Evolutionary conservation across 2,113 vertebrate species (phyloP), one percentile per base, ranked within the genome.

Genomic region (Formicarius rufipectus): DNA sequence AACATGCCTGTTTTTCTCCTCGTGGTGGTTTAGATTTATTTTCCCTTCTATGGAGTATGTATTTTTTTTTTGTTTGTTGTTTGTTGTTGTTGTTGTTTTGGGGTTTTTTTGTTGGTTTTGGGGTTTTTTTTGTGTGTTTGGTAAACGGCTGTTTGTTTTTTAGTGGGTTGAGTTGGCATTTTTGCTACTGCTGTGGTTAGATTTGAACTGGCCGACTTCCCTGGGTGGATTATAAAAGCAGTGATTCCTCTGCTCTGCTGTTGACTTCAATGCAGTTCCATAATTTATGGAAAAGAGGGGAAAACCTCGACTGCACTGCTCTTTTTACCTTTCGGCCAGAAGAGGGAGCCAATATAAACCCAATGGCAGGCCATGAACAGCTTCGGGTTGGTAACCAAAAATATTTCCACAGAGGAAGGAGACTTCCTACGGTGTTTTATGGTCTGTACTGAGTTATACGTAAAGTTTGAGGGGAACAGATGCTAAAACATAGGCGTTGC

Each of bases 301-400:
- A 25, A 60, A 15, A 15, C 14, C 12, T 39, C n/a, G 37, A 18
- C 14, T 37, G 5, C 44, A 31, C 74, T 62, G 73, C 42, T 69
- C 90, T 95, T 80, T 7, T 8, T 64, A 10, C 86, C 5, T 58
- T 69, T 79, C 72, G 63, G 60, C 62, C 93, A 94, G 59, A 79
- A 96, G 97, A 96, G 96, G 96, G 94, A 97, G 63, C 76, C 84
- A 68, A 25, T 84, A 90, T 55, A 97, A 97, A 96, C 82, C 47
- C 89, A 87, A 56, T 78, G 60, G 74, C 84, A 78, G 44, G 71
- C 20, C 1, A 49, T 42, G 71, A 69, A 56, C 37, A 24, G 40
- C 49, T 94, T 93, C 89, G 89, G 85, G 56, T 42, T 94, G 90
- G 56, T 55, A 94, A 72, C 53, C 56, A 71, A 73, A 75, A 77